A percentile compares a stretch with the other conserved stretches of the same genome.
phyloP scores from a whole-genome alignment of 2,888 invertebrate genomes.

The Ceramica pisi region DNA sequence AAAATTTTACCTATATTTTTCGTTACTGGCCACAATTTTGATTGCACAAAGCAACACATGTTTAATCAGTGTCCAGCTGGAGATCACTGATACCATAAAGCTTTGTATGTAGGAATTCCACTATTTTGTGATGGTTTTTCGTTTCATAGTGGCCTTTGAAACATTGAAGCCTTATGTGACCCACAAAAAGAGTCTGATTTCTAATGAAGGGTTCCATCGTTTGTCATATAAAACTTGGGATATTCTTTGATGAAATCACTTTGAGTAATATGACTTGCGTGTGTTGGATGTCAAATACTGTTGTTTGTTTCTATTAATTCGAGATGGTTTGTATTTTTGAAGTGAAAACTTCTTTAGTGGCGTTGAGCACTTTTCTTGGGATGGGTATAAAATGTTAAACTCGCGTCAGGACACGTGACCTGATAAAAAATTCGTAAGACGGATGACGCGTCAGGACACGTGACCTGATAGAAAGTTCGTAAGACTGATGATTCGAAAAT shows the following conservation, averaged over 20 bases:
- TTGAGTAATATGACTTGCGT: slow-evolving; percentile 37
- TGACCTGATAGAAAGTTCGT: too few relatives aligned
- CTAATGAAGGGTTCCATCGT: slow-evolving; percentile 41
- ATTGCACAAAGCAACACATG: neutral
- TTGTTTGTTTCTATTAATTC: neutral
- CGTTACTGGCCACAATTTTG: neutral
- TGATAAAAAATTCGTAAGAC: too few relatives aligned
- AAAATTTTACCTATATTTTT: neutral
- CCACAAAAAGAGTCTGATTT: slow-evolving; percentile 23
- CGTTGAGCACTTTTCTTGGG: too few relatives aligned
- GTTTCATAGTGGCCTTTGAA: slow-evolving; percentile 12
- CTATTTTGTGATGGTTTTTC: neutral
- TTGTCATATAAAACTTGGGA: slow-evolving; percentile 42
- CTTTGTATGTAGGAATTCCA: neutral
- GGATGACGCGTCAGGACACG: too few relatives aligned
- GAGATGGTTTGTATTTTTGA: slow-evolving; percentile 11
- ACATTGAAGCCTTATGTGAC: slow-evolving; percentile 15
- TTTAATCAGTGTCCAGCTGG: neutral
- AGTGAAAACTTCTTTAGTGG: too few relatives aligned
- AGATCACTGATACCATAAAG: neutral
- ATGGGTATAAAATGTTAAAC: too few relatives aligned
- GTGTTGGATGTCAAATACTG: slow-evolving; percentile 20
- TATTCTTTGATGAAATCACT: slow-evolving; percentile 26
- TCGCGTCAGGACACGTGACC: too few relatives aligned
- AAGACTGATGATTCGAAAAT: too few relatives aligned